Conservation (phyloP, 2,797 vertebrate species). For the Rachycentron canadum region DNA sequence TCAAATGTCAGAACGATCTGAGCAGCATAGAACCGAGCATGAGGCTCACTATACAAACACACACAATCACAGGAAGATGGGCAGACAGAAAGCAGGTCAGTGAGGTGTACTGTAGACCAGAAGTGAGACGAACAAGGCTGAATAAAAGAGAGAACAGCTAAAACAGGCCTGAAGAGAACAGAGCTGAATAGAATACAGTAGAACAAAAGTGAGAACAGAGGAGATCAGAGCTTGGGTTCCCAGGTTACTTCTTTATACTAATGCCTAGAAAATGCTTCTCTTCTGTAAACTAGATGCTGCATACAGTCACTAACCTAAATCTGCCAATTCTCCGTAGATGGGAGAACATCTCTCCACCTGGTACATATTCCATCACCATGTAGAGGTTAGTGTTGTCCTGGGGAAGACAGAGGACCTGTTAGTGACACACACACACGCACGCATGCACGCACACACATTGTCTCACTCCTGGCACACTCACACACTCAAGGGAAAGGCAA, state of each 20-base stretch:
- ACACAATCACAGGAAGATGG: neutral
- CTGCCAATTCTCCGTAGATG: conserved; percentile 93
- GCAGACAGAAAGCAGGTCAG: conserved; percentile 1
- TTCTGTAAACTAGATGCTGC: neutral
- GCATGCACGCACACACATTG: neutral
- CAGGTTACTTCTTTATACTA: neutral
- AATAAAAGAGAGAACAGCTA: neutral
- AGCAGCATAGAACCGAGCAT: conserved; percentile 93
- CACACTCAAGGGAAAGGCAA: neutral
- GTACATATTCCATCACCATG: conserved; percentile 96
- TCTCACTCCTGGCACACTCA: neutral
- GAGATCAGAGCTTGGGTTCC: neutral
- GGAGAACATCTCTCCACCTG: conserved; percentile 95
- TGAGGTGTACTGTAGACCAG: neutral
- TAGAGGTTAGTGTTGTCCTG: conserved; percentile 95
- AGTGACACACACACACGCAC: conserved; percentile 24
- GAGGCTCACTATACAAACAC: conserved; percentile 87
- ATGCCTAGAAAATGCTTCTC: conserved; percentile 6
- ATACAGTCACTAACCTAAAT: conserved; percentile 86
- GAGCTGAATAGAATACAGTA: neutral
- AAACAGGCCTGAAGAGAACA: neutral
- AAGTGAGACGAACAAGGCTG: neutral
- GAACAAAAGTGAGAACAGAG: neutral
- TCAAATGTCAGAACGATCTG: conserved; percentile 96
- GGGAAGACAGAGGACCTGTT: conserved; percentile 41